Percentiles rank a stretch among this genome's conserved stretches.
Conservation (phyloP, 2,797 vertebrate species). For the Tangara arthus region DNA sequence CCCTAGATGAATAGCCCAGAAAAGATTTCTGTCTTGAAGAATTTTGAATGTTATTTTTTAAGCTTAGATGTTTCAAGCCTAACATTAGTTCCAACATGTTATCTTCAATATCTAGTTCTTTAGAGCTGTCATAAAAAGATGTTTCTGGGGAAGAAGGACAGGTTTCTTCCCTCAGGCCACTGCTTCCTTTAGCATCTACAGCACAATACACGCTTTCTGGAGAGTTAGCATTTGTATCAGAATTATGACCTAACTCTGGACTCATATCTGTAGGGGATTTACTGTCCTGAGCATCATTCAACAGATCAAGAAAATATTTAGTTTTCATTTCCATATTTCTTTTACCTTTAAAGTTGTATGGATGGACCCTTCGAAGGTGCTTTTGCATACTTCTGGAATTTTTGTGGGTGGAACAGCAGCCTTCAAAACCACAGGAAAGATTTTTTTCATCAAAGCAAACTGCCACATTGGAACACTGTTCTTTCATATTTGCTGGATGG, state of each 20-base stretch:
- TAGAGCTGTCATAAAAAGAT: slow-evolving; percentile 67
- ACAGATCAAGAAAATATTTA: slow-evolving; percentile 56
- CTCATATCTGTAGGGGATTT: slow-evolving; percentile 56
- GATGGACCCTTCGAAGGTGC: slow-evolving; percentile 87
- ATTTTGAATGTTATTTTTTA: slow-evolving; percentile 77
- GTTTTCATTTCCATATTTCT: slow-evolving; percentile 69
- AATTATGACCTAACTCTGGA: slow-evolving; percentile 66
- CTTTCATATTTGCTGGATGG: slow-evolving; percentile 63
- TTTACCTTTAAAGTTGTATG: slow-evolving; percentile 85
- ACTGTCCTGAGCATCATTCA: slow-evolving; percentile 46
- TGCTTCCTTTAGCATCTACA: slow-evolving; percentile 57
- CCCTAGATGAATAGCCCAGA: slow-evolving; percentile 74
- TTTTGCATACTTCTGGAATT: slow-evolving; percentile 87
- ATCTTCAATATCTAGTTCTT: slow-evolving; percentile 74
- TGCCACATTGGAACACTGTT: slow-evolving; percentile 76
- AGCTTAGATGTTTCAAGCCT: slow-evolving; percentile 86
- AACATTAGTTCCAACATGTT: slow-evolving; percentile 85
- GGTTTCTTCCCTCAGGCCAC: slow-evolving; percentile 54
- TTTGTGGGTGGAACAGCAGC: slow-evolving; percentile 87
- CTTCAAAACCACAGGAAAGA: slow-evolving; percentile 90
- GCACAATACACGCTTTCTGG: slow-evolving; percentile 65
- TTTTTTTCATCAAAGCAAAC: slow-evolving; percentile 90
- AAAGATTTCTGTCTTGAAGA: slow-evolving; percentile 69
- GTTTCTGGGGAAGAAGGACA: slow-evolving; percentile 72
- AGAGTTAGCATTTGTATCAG: slow-evolving; percentile 67